phyloP scores from a whole-genome alignment of 2,797 vertebrate species.

The Podarcis siculus region DNA sequence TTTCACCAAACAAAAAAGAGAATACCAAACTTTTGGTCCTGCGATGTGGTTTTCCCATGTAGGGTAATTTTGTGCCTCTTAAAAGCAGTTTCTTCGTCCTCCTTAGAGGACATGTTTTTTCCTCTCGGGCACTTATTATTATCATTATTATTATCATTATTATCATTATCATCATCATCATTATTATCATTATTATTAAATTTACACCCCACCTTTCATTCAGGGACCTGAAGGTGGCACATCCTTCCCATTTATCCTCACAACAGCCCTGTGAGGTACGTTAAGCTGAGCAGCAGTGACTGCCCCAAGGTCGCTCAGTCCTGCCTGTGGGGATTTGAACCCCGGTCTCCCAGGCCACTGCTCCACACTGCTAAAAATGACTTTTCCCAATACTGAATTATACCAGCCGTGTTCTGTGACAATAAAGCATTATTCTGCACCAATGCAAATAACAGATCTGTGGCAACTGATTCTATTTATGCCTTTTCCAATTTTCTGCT shows the following conservation, averaged over 20 bases:
- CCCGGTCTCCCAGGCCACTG: too few species aligned
- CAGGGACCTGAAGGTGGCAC: too few species aligned
- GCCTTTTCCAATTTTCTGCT: background rate
- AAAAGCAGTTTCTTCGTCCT: background rate
- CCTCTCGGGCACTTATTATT: background rate
- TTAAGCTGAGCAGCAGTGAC: too few species aligned
- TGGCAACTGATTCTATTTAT: background rate
- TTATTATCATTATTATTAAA: background rate
- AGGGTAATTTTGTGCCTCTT: background rate
- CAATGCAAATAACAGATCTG: background rate
- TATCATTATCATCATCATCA: too few species aligned
- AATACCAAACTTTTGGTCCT: constrained; percentile 35
- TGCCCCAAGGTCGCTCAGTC: too few species aligned
- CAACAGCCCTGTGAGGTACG: background rate
- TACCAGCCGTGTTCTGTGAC: background rate
- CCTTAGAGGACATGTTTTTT: background rate
- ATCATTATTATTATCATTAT: background rate
- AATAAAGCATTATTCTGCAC: background rate
- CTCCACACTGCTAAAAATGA: too few species aligned
- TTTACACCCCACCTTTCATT: too few species aligned
- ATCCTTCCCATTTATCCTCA: background rate
- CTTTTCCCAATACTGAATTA: background rate
- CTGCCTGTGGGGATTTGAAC: too few species aligned
- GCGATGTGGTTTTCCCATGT: background rate
- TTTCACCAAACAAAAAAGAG: constrained; percentile 32